Conservation (phyloP, 2,797 vertebrate species). For the Lepus townsendii region DNA sequence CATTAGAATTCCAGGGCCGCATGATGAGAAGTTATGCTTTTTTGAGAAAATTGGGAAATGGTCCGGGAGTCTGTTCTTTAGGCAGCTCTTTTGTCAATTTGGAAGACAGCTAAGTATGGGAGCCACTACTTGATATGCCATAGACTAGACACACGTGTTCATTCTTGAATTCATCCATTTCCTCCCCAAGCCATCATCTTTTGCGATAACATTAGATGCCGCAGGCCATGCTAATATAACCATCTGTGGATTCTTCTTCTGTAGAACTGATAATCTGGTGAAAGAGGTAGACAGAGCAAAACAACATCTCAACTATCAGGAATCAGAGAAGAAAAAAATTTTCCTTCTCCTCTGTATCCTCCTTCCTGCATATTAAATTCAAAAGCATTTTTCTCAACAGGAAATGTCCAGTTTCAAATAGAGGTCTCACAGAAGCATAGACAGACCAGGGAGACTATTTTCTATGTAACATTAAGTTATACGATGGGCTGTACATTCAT, state of each 20-base stretch:
- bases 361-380: conserved; percentile 30
- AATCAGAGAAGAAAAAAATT: neutral
- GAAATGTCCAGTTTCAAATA: conserved; percentile 23
- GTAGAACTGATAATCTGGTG: neutral
- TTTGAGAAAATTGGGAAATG: neutral
- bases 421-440: conserved; percentile 40
- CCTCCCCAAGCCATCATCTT: neutral
- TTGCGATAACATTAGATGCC: neutral
- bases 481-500: neutral
- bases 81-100: neutral
- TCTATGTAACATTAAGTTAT: neutral
- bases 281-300: neutral
- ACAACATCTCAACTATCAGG: neutral
- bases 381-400: conserved; percentile 32
- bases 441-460: conserved; percentile 26
- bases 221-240: neutral
- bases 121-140: neutral
- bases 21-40: neutral
- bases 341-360: neutral
- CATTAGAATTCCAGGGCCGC: neutral
- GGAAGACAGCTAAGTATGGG: neutral
- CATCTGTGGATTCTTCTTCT: neutral
- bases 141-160: neutral
- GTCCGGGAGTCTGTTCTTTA: neutral
- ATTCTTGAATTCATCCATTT: neutral